phyloP scores from a whole-genome alignment of 2,797 vertebrate genomes.

The Pipistrellus pygmaeus region DNA sequence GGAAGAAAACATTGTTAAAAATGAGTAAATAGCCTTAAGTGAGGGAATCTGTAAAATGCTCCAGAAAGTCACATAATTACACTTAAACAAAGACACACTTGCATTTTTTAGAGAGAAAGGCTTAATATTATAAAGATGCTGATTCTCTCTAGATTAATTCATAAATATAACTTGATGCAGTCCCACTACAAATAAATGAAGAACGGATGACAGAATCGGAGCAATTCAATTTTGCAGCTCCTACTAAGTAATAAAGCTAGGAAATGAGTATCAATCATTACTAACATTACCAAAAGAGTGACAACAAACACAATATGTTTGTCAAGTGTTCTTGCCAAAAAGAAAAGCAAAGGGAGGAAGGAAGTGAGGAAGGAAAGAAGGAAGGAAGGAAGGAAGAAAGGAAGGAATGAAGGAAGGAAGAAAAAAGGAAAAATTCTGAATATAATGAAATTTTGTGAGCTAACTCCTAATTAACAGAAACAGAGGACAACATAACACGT shows the following conservation, averaged over 20 bases:
- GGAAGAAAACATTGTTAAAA: not conserved
- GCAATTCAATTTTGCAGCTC: too few relatives aligned
- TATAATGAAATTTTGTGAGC: not conserved
- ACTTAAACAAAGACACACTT: not conserved
- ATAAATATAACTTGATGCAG: too few relatives aligned
- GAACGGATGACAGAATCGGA: not conserved
- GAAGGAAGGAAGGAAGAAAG: too few relatives aligned
- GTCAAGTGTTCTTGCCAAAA: not conserved
- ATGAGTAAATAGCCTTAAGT: not conserved
- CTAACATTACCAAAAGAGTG: not conserved
- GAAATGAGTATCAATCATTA: not conserved
- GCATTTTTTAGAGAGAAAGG: not conserved
- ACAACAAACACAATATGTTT: not conserved
- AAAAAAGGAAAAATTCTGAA: not conserved
- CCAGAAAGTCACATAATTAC: not conserved
- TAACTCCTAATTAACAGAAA: not conserved
- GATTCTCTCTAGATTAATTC: not conserved
- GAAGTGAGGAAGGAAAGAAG: fast-evolving
- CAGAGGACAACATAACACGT: not conserved
- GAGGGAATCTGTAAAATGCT: not conserved
- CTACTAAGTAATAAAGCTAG: not conserved
- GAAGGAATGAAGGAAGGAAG: too few relatives aligned
- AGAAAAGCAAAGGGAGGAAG: not conserved
- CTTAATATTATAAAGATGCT: not conserved
- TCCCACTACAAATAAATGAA: not conserved